Evolutionary conservation across 1,140 invertebrate genomes (phyloP).

Genomic region (Radopholus similis): DNA sequence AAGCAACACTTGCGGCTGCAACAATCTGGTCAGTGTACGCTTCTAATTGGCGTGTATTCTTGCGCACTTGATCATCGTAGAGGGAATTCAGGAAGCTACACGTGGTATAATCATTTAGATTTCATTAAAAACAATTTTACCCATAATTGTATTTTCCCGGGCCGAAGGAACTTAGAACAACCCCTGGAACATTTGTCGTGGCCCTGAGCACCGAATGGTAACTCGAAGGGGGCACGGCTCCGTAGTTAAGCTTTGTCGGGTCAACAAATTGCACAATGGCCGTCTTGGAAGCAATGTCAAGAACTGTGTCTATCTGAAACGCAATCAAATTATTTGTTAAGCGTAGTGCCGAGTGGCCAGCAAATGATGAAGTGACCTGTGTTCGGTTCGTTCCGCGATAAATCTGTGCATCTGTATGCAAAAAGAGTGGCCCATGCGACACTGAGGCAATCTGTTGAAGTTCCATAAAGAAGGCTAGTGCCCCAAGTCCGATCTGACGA

Average conservation of each 20-base stretch:
- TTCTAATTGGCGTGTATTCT: not conserved
- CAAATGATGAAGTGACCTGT: not conserved
- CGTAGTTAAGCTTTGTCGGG: not conserved
- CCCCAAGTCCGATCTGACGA: slow-evolving; percentile 25
- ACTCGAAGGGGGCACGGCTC: slow-evolving; percentile 38
- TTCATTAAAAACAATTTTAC: slow-evolving; percentile 19
- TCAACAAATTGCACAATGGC: slow-evolving; percentile 18
- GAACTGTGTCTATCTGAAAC: slow-evolving; percentile 11
- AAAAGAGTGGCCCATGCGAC: slow-evolving; percentile 30
- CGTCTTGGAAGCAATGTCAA: slow-evolving; percentile 9
- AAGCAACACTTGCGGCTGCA: slow-evolving; percentile 24
- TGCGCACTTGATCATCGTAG: slow-evolving; percentile 16
- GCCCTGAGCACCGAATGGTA: slow-evolving; percentile 43
- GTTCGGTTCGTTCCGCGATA: slow-evolving; percentile 15
- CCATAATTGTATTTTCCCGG: slow-evolving; percentile 21
- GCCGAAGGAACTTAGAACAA: slow-evolving; percentile 36
- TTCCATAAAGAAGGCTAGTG: slow-evolving; percentile 31
- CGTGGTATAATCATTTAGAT: not conserved
- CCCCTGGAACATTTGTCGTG: slow-evolving; percentile 26
- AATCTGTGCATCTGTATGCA: slow-evolving; percentile 31
- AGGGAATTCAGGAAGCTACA: slow-evolving; percentile 28
- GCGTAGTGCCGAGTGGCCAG: not conserved
- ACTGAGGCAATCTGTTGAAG: slow-evolving; percentile 32
- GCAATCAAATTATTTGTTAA: slow-evolving; percentile 22
- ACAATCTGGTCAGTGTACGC: slow-evolving; percentile 20